A percentile compares a stretch with the other conserved stretches of the same genome.
Conservation (phyloP, 1,140 invertebrate genomes). For the Drosophila lini region DNA sequence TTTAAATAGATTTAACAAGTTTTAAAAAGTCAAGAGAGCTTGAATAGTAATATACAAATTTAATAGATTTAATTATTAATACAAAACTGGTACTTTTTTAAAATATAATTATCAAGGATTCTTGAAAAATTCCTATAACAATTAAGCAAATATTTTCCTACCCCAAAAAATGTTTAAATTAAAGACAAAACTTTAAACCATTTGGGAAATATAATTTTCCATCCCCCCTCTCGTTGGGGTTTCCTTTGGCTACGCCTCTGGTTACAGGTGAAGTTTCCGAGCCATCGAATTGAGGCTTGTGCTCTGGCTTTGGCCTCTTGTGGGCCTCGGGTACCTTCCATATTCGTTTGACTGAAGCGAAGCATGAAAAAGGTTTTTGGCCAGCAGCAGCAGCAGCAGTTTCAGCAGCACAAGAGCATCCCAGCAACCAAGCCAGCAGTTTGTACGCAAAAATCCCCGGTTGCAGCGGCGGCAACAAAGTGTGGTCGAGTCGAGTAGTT, state of each 20-base stretch:
- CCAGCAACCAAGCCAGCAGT: neutral
- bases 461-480: conserved; percentile 50
- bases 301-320: conserved; percentile 24
- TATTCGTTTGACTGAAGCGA: conserved; percentile 51
- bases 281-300: conserved; percentile 45
- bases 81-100: neutral
- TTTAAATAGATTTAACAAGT: neutral
- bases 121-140: neutral
- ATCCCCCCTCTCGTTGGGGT: neutral
- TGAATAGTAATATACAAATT: neutral
- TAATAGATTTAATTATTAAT: neutral
- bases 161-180: too few species aligned
- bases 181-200: neutral
- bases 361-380: conserved; percentile 81
- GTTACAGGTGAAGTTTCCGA: conserved; percentile 62
- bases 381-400: conserved; percentile 19
- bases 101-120: neutral
- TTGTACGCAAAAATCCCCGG: conserved; percentile 43
- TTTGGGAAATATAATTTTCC: neutral
- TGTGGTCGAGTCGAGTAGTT: conserved; percentile 52
- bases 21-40: too few species aligned
- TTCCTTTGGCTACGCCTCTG: neutral
- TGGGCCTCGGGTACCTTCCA: conserved; percentile 38
- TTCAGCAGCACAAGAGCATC: neutral
- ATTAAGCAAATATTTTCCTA: too few species aligned